Conservation (phyloP, 1,140 invertebrate species). For the Leptinotarsa texana region DNA sequence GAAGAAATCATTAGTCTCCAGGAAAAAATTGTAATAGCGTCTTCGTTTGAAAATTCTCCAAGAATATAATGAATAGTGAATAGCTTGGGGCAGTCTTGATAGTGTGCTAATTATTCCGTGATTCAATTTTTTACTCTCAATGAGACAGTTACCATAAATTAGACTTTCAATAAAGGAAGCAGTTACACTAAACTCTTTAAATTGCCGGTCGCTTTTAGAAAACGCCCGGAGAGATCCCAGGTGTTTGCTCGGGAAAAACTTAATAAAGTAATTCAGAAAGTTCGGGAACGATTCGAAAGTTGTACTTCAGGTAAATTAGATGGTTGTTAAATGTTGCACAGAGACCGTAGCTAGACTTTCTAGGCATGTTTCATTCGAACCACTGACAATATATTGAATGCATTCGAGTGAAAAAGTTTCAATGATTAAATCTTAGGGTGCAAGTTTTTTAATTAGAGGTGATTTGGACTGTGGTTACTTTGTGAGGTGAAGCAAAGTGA, state of each 20-base stretch:
- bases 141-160: no score
- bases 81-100: no score
- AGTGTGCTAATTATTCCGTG: no score
- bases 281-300: background rate
- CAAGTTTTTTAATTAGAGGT: background rate
- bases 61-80: no score
- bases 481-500: no score
- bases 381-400: background rate
- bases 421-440: background rate
- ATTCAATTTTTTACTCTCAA: no score
- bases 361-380: background rate
- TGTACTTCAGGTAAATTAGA: constrained; percentile 3
- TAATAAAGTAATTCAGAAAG: background rate
- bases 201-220: background rate
- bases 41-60: no score
- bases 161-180: no score
- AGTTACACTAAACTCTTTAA: background rate
- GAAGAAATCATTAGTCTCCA: no score
- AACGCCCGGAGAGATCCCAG: background rate
- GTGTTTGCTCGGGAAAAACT: background rate
- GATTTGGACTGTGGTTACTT: no score
- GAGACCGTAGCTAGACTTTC: background rate
- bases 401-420: background rate
- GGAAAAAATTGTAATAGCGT: no score
- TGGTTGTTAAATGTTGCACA: background rate